Base-by-base conservation (phyloP, 2,113 vertebrate genomes). In the Apteryx mantelli region DNA sequence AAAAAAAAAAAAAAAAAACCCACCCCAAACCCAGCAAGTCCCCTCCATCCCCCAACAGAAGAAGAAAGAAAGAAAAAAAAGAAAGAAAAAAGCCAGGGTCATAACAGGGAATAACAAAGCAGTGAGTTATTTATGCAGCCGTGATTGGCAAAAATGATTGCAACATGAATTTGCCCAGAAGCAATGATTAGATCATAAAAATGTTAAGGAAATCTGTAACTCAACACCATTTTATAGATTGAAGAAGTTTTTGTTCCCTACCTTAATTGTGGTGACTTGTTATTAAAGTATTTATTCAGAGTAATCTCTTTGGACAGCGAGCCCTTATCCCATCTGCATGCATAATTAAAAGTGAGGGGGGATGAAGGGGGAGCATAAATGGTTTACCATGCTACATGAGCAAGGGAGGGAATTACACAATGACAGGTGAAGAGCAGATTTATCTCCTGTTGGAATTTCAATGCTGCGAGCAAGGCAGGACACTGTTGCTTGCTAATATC, bases 121-220 rank as follows among this genome's bases (percentile, higher is more conserved):
- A 96, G 91, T 94, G 93, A 88, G 95, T 95, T 98, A 97, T 97
- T 97, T 98, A 97, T 98, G 95, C 92, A 97, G 92, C 91, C 76
- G 86, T 94, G 96, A 98, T 96, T 98, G 97, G 96, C 94, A 97
- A 96, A 98, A 97, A 94, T 97, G 97, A 97, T 98, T 98, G 97
- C 97, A 97, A 97, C 79, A 97, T 66, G 83, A 98, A 97, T 97
- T 96, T 98, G 94, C 96, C 97, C 97, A 97, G 97, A 97, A 98
- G 97, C 95, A 83, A 89, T 98, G 95, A 98, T 98, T 98, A 96
- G 96, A 93, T 97, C 97, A 97, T 97, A 94, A 97, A 98, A 98
- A 97, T 94, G 97, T 98, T 98, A 98, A 97, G 93, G 94, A 98
- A 97, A 97, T 95, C 93, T 97, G 96, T 97, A 98, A 96, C 94